phyloP scores from a whole-genome alignment of 2,797 vertebrate species.

The Gadopsis marmoratus region DNA sequence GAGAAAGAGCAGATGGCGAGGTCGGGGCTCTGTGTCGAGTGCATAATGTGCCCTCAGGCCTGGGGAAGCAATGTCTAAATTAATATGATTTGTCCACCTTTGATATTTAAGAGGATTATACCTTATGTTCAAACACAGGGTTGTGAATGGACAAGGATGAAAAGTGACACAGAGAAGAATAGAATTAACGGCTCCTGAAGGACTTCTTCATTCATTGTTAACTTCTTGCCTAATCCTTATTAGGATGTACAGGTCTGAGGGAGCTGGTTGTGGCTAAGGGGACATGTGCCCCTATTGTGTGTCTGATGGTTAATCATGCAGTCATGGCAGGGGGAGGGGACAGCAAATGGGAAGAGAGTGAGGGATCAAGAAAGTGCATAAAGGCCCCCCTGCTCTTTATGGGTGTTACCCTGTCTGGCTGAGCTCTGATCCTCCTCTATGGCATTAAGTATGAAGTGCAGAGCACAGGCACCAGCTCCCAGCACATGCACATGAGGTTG shows the following conservation, averaged over 20 bases:
- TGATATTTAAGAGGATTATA: slow-evolving; percentile 89
- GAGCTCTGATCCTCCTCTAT: slow-evolving; percentile 60
- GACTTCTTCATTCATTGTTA: slow-evolving; percentile 86
- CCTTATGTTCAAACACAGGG: slow-evolving; percentile 84
- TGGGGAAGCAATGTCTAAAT: slow-evolving; percentile 81
- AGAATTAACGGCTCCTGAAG: slow-evolving; percentile 84
- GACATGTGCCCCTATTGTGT: slow-evolving; percentile 85
- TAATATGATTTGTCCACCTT: slow-evolving; percentile 87
- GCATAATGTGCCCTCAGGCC: slow-evolving; percentile 74
- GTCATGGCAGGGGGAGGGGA: slow-evolving; percentile 79
- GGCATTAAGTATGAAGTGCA: slow-evolving; percentile 50
- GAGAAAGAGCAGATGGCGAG: slow-evolving; percentile 76
- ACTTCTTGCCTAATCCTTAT: slow-evolving; percentile 89
- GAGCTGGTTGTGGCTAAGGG: slow-evolving; percentile 72
- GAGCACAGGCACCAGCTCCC: slow-evolving; percentile 37
- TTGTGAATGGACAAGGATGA: slow-evolving; percentile 77
- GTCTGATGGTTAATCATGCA: slow-evolving; percentile 85
- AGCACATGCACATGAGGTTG: slow-evolving; percentile 49
- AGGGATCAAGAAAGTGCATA: slow-evolving; percentile 75
- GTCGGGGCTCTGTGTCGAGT: slow-evolving; percentile 65
- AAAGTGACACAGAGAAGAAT: slow-evolving; percentile 83
- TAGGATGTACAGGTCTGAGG: slow-evolving; percentile 81
- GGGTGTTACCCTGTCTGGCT: slow-evolving; percentile 73
- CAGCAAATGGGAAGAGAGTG: slow-evolving; percentile 69
- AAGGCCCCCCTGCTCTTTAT: slow-evolving; percentile 77